Conservation (phyloP, 2,797 vertebrate genomes). For the Trachurus trachurus region DNA sequence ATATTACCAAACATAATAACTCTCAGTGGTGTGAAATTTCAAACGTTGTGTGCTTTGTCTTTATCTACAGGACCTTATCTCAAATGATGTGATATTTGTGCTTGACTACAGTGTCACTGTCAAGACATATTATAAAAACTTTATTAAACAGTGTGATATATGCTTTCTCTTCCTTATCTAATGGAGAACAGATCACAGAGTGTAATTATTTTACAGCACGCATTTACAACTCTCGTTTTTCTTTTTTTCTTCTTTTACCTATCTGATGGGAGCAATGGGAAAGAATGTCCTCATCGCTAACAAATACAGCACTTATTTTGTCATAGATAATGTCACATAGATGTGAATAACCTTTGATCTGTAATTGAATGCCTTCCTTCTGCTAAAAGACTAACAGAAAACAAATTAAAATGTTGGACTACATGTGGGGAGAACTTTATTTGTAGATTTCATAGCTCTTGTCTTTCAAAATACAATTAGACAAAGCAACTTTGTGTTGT, state of each 20-base stretch:
- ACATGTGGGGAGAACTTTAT: not conserved
- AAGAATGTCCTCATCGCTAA: not conserved
- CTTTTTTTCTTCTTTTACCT: not conserved
- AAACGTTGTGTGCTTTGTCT: constrained; percentile 20
- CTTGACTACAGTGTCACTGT: constrained; percentile 7
- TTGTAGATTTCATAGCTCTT: not conserved
- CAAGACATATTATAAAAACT: constrained; percentile 27
- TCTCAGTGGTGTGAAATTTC: constrained; percentile 45
- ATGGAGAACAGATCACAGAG: constrained; percentile 53
- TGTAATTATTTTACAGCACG: constrained; percentile 62
- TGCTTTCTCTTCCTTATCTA: constrained; percentile 15
- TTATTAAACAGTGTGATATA: constrained; percentile 51
- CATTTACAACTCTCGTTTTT: constrained; percentile 35
- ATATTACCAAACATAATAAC: constrained; percentile 36
- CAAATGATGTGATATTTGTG: constrained; percentile 35
- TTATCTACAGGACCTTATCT: constrained; percentile 49
- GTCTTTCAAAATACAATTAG: not conserved
- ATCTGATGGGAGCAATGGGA: not conserved
- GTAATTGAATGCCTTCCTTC: not conserved
- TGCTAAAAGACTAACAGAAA: not conserved
- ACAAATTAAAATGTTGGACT: too few species aligned
- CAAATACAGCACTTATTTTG: not conserved
- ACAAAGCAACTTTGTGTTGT: not conserved
- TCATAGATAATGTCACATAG: not conserved
- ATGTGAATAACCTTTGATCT: not conserved